Conservation (phyloP, 2,888 invertebrate genomes). For the Limnephilus marmoratus region DNA sequence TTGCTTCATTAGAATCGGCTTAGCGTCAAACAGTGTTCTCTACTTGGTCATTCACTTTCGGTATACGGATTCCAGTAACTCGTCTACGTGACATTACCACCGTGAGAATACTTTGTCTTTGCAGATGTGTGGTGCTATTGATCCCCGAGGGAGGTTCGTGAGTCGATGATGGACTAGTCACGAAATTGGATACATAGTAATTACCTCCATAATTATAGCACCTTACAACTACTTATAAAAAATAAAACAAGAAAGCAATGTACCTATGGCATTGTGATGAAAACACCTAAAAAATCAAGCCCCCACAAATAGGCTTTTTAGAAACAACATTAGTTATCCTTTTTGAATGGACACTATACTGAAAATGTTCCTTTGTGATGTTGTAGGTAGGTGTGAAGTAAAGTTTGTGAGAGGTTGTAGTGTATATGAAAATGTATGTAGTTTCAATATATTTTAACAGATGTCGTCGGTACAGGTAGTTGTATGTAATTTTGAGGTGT, state of each 20-base stretch:
- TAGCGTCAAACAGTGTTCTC: background rate
- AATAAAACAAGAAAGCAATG: background rate
- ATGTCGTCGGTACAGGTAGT: no score
- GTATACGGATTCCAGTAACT: background rate
- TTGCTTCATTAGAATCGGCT: background rate
- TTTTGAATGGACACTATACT: no score
- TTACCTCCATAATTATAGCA: background rate
- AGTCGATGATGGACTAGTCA: background rate
- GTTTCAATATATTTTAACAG: no score
- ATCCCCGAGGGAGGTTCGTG: background rate
- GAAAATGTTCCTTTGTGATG: no score
- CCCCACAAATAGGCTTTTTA: no score
- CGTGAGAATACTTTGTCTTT: background rate
- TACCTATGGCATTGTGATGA: no score
- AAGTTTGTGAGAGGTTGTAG: no score
- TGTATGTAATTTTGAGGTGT: no score
- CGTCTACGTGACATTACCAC: background rate
- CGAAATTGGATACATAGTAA: background rate
- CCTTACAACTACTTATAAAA: background rate
- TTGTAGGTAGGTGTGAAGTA: no score
- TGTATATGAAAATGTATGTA: no score
- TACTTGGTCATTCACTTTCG: background rate
- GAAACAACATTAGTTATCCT: no score
- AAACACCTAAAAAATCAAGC: no score
- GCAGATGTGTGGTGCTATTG: background rate